phyloP scores from a whole-genome alignment of 1,140 invertebrate species.

The Oryzaephilus surinamensis region DNA sequence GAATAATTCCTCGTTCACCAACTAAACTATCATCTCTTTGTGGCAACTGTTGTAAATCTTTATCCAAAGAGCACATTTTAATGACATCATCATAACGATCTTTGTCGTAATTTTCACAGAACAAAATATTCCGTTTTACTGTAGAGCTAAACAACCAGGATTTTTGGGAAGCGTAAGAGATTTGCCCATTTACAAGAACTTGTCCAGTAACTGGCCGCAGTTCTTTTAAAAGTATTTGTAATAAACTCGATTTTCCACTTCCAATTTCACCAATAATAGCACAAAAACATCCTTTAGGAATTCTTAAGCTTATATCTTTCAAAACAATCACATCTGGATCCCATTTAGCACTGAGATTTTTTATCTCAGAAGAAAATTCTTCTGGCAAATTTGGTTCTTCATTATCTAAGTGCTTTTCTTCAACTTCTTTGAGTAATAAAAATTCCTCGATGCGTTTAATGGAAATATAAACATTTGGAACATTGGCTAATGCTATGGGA shows the following conservation, averaged over 20 bases:
- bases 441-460: conserved; percentile 55
- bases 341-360: conserved; percentile 50
- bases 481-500: conserved; percentile 56
- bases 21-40: conserved; percentile 60
- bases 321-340: no score
- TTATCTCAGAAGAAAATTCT: conserved; percentile 37
- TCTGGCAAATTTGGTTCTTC: conserved; percentile 17
- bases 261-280: conserved; percentile 68
- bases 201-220: conserved; percentile 47
- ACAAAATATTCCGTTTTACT: conserved; percentile 64
- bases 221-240: conserved; percentile 62
- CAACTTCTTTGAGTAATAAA: conserved; percentile 52
- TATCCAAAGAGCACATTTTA: conserved; percentile 51
- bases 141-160: conserved; percentile 60
- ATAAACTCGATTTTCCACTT: conserved; percentile 65
- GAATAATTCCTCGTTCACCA: conserved; percentile 59
- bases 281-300: conserved; percentile 52
- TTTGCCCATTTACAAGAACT: conserved; percentile 48
- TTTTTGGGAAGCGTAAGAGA: conserved; percentile 63
- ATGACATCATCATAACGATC: conserved; percentile 43
- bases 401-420: conserved; percentile 36
- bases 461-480: conserved; percentile 55
- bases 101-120: conserved; percentile 57
- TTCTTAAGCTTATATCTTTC: no score
- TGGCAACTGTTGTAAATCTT: conserved; percentile 50